Conservation (phyloP, 2,113 vertebrate genomes). For the Clarias gariepinus region DNA sequence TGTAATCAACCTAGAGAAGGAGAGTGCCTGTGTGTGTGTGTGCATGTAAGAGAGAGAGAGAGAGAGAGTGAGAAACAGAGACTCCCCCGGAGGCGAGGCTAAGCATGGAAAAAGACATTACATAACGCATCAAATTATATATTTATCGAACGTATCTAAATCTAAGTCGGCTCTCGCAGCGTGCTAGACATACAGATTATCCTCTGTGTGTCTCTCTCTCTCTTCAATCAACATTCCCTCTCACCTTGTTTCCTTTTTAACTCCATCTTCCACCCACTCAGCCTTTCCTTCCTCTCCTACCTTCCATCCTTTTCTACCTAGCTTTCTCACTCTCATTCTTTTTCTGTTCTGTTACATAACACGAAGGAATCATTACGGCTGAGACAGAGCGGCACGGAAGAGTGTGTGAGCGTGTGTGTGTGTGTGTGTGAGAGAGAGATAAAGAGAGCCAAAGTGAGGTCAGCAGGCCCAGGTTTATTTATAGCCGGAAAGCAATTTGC, state of each 20-base stretch:
- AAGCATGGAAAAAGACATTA: constrained; percentile 46
- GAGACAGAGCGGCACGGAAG: neutral
- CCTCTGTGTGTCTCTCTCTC: neutral
- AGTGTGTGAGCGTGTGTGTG: constrained; percentile 25
- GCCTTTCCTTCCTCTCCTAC: neutral
- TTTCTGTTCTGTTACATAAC: neutral
- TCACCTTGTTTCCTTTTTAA: constrained; percentile 2
- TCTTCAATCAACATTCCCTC: neutral
- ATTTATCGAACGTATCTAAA: constrained; percentile 33
- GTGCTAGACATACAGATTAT: neutral
- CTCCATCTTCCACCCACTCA: constrained; percentile 5
- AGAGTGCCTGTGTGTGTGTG: neutral
- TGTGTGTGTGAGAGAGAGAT: neutral
- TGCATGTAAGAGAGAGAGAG: constrained; percentile 1
- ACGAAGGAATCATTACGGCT: constrained; percentile 32
- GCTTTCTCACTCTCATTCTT: neutral
- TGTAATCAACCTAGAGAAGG: neutral
- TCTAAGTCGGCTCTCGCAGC: constrained; percentile 16
- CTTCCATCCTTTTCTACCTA: neutral
- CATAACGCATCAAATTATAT: constrained; percentile 38
- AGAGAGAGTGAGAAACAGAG: neutral
- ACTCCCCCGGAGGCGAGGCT: neutral
- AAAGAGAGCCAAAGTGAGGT: constrained; percentile 32
- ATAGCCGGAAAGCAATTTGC: constrained; percentile 56
- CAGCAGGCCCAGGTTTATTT: constrained; percentile 57